A percentile compares a stretch with the other conserved stretches of the same genome.
phyloP scores from a whole-genome alignment of 1,140 invertebrate genomes.

The Drosophila chauvacae region DNA sequence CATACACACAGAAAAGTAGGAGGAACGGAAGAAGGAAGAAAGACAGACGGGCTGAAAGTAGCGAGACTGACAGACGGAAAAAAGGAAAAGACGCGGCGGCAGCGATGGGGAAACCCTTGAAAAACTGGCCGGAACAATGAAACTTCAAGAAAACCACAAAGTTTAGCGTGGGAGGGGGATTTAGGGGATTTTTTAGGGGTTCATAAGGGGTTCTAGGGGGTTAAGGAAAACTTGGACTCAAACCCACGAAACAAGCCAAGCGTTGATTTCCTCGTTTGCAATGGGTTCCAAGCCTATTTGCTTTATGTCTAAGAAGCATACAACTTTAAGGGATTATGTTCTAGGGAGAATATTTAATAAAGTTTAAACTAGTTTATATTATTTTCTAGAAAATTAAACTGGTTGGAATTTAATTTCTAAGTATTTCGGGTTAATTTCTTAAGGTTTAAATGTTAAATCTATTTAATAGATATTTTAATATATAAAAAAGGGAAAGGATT shows the following conservation, averaged over 20 bases:
- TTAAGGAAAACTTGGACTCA: neutral
- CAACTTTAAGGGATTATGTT: neutral
- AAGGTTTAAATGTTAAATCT: no score
- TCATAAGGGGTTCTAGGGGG: neutral
- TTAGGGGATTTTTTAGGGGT: neutral
- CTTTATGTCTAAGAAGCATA: neutral
- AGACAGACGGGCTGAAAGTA: slow-evolving; percentile 21
- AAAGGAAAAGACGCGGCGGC: neutral
- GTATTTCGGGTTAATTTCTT: neutral
- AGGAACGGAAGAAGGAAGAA: neutral
- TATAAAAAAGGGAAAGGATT: no score
- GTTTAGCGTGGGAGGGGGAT: slow-evolving; percentile 5
- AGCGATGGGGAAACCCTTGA: slow-evolving; percentile 34
- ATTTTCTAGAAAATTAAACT: neutral
- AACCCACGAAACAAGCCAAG: slow-evolving; percentile 20
- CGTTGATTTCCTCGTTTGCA: slow-evolving; percentile 18
- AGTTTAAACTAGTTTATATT: neutral
- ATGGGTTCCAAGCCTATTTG: slow-evolving; percentile 14
- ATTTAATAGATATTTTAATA: no score
- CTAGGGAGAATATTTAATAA: neutral
- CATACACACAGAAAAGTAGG: neutral
- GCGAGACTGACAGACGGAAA: slow-evolving; percentile 18
- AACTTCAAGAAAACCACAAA: slow-evolving; percentile 49
- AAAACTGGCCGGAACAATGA: slow-evolving; percentile 40
- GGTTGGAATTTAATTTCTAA: no score